A percentile compares a stretch with the other conserved stretches of the same genome.
Evolutionary conservation across 2,113 vertebrate genomes (phyloP).

Genomic region (Chaetops frenatus): DNA sequence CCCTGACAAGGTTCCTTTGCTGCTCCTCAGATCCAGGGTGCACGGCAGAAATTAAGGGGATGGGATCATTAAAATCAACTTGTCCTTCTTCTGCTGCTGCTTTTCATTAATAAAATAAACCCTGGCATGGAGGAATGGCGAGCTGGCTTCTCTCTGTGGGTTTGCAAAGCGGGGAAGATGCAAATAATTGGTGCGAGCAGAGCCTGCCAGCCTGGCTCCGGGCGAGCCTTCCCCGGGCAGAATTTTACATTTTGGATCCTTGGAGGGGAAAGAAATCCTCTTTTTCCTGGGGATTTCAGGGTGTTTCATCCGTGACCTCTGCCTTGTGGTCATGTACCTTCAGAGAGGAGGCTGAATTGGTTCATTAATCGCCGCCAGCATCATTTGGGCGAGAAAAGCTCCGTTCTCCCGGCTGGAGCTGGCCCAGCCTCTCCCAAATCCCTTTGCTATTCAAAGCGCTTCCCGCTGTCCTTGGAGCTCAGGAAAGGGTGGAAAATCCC

Average conservation of each 20-base stretch:
- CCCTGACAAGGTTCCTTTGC: background rate
- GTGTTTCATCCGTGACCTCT: background rate
- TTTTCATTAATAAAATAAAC: background rate
- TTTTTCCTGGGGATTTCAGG: background rate
- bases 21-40: background rate
- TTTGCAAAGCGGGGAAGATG: background rate
- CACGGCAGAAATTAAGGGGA: background rate
- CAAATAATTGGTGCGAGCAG: background rate
- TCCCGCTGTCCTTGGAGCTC: background rate
- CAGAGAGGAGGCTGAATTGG: background rate
- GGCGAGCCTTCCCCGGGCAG: background rate
- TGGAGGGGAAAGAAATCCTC: background rate
- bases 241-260: background rate
- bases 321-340: accelerated
- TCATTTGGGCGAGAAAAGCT: accelerated
- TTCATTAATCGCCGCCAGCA: background rate
- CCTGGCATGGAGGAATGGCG: background rate
- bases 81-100: background rate
- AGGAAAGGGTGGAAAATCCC: accelerated
- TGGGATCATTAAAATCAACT: constrained; percentile 7
- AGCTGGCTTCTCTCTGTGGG: background rate
- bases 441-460: background rate
- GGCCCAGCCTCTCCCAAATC: background rate
- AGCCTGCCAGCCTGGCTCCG: background rate
- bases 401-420: too few relatives aligned